Evolutionary conservation across 2,888 invertebrate genomes (phyloP).

Genomic region (Andrena haemorrhoa): DNA sequence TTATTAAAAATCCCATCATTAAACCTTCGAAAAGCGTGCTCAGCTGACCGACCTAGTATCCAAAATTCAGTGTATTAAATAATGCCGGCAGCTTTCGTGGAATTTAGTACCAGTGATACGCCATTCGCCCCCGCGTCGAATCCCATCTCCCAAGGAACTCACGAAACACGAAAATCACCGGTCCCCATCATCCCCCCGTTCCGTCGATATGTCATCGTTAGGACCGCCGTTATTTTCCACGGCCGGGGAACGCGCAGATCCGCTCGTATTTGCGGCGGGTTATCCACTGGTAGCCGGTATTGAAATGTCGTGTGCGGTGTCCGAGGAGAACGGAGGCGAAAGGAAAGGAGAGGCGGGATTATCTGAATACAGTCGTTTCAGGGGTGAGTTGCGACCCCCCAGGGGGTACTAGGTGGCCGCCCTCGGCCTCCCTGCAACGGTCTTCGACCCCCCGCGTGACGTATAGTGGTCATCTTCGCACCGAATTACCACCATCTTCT

Average conservation of each 20-base stretch:
- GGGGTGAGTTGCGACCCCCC: constrained; percentile 82
- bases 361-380: constrained; percentile 83
- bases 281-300: constrained; percentile 69
- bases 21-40: neutral
- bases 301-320: constrained; percentile 76
- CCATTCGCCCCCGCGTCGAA: constrained; percentile 5
- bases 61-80: too few relatives aligned
- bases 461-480: constrained; percentile 81
- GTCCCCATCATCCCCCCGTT: neutral
- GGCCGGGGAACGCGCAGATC: constrained; percentile 59
- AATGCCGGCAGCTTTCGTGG: neutral
- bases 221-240: constrained; percentile 51
- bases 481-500: constrained; percentile 78
- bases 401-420: constrained; percentile 80
- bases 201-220: constrained; percentile 61
- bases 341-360: constrained; percentile 79
- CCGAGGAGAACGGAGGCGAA: constrained; percentile 28
- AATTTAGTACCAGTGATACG: neutral
- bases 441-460: constrained; percentile 71
- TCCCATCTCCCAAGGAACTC: neutral
- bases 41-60: neutral
- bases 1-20: neutral
- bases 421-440: constrained; percentile 55
- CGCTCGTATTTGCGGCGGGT: constrained; percentile 68
- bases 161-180: constrained; percentile 19